A percentile compares a stretch with the other conserved stretches of the same genome.
Conservation (phyloP, 2,888 invertebrate genomes). For the Chromoteleia sp. region DNA sequence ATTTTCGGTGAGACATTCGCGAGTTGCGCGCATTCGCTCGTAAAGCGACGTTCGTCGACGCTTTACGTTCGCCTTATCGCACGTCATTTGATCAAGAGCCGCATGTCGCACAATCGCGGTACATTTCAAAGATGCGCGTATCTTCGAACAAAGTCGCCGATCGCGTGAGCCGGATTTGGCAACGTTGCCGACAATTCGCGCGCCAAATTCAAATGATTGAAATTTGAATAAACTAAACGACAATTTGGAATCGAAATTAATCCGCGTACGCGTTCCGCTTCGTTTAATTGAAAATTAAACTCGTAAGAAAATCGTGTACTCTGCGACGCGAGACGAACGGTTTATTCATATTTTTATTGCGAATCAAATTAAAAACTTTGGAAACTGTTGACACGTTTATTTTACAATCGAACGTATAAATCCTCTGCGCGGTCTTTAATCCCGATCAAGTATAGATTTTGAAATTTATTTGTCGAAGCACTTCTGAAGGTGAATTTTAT, state of each 20-base stretch:
- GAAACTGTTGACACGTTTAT: slow-evolving; percentile 28
- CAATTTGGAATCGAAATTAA: no score
- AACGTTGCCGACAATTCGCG: no score
- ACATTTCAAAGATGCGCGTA: no score
- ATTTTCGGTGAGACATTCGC: slow-evolving; percentile 74
- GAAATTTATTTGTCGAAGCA: background rate
- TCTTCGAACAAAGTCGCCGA: no score
- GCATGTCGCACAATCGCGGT: no score
- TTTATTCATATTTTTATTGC: background rate
- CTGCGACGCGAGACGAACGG: no score
- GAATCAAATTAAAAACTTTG: background rate
- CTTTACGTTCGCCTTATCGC: background rate
- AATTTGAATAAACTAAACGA: no score
- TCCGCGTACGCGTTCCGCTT: no score
- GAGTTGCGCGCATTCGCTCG: background rate
- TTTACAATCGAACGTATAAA: slow-evolving; percentile 9
- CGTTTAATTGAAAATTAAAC: no score
- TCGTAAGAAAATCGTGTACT: no score
- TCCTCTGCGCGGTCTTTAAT: background rate
- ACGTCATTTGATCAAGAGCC: background rate
- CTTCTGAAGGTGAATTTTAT: slow-evolving; percentile 7
- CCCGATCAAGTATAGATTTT: background rate
- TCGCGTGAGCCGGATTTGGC: no score
- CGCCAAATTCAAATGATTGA: no score
- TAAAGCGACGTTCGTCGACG: slow-evolving; percentile 5